Evolutionary conservation across 2,113 vertebrate species (phyloP), one percentile per base, ranked within the genome.

Genomic region (Pitta sordida): DNA sequence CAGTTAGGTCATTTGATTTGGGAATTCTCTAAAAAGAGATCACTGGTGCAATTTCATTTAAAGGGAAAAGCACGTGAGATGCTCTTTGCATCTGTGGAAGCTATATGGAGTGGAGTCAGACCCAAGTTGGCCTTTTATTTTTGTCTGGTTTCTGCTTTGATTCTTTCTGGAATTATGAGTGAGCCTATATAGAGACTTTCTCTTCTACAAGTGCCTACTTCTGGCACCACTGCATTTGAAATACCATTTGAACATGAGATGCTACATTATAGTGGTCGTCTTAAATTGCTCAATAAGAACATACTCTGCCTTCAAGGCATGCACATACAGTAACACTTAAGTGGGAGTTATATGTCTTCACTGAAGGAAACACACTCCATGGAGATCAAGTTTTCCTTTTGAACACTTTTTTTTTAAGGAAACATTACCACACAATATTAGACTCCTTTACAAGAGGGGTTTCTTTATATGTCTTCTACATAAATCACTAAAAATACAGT

Each of bases 71-170:
- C 86, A 96, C 90, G 79, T 88, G 93, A 97, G 95, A 96, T 96
- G 92, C 62, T 91, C 56, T 81, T 60, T 65, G 41, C 93, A 94
- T 82, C 90, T 92, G 86, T 62, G 93, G 88, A 97, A 97, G 51
- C 89, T 91, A 93, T 83, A 64, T 87, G 49, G 44, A 94, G 67
- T 24, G 37, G 19, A 86, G 82, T 83, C 83, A 91, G 80, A 93
- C 29, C 55, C 49, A 95, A 60, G 87, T 20, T 94, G 96, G 56
- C 59, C 86, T 94, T 95, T 92, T 86, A 94, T 94, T 94, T 97
- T 94, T 91, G 62, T 94, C 95, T 93, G 55, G 69, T 96, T 97
- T 95, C 92, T 70, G 82, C 83, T 96, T 96, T n/a, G 58, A 86
- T 89, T 94, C 68, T 82, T 82, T n/a, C 43, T 74, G 79, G 85